Evolutionary conservation across 2,797 vertebrate genomes (phyloP).

Genomic region (Gorsachius magnificus): DNA sequence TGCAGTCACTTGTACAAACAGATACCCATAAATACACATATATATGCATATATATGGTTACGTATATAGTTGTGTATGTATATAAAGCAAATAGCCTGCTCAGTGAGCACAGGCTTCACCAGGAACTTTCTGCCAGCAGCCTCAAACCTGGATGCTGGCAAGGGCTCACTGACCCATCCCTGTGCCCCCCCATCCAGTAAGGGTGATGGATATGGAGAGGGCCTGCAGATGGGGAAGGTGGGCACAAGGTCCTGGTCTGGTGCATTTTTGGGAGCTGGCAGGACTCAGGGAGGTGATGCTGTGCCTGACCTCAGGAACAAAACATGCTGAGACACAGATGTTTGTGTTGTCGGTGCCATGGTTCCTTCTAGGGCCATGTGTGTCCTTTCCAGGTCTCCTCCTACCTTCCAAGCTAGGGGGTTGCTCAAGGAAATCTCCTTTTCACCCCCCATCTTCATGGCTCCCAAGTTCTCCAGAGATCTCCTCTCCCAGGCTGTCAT

Average conservation of each 20-base stretch:
- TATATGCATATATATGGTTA: too few species aligned
- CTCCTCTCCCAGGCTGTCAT: not conserved
- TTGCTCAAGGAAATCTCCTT: not conserved
- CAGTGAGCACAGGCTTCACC: not conserved
- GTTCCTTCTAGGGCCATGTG: not conserved
- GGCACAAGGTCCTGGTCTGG: not conserved
- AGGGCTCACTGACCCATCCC: not conserved
- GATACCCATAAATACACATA: not conserved
- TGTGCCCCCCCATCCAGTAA: not conserved
- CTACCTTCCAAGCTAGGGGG: not conserved
- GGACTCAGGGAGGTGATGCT: not conserved
- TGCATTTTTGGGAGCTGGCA: not conserved
- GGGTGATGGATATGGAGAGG: not conserved
- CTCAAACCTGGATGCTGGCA: not conserved
- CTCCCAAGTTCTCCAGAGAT: not conserved
- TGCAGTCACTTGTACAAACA: not conserved
- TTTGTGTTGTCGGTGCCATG: not conserved
- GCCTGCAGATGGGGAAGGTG: not conserved
- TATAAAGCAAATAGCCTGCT: not conserved
- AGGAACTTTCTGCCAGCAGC: not conserved
- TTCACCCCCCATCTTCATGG: rapidly evolving
- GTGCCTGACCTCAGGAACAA: not conserved
- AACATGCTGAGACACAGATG: not conserved
- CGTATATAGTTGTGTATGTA: too few species aligned
- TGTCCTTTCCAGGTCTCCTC: not conserved